These are phyloP conservation scores for Halcyon smyrnensis DNA, from an alignment of 2,797 vertebrate genomes.

Conservation along the genomic window DNA sequence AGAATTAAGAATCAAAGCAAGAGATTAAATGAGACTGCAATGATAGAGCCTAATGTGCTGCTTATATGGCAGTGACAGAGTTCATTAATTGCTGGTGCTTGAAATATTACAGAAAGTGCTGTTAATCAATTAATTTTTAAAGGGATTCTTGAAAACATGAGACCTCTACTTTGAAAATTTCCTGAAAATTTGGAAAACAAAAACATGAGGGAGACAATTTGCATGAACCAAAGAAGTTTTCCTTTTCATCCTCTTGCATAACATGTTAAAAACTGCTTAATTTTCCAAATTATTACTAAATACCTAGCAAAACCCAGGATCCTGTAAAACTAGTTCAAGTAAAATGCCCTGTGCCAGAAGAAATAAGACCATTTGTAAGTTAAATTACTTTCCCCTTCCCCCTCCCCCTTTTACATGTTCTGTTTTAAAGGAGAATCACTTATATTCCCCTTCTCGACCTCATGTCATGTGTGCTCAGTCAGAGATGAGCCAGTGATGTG, in stretches of 20 bases:
- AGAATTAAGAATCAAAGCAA: conserved; percentile 1
- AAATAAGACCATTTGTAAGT: background rate
- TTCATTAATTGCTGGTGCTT: background rate
- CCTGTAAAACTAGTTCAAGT: background rate
- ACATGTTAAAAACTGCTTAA: background rate
- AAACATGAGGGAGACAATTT: background rate
- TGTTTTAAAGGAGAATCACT: background rate
- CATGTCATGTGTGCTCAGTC: fast-evolving
- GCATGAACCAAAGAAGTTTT: background rate
- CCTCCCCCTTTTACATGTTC: background rate
- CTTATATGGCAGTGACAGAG: background rate
- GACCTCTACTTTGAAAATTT: background rate
- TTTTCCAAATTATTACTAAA: background rate
- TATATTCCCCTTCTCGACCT: background rate
- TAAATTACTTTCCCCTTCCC: background rate
- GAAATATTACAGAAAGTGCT: background rate
- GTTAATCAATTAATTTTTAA: background rate
- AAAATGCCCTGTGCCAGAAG: background rate
- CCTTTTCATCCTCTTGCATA: background rate
- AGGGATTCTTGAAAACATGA: background rate
- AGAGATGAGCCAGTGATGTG: background rate
- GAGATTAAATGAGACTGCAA: background rate
- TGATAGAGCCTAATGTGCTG: background rate
- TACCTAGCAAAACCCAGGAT: background rate
- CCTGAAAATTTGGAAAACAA: background rate